Evolutionary conservation across 64 coral and sea anemone species (phyloP), one percentile per base, ranked within the genome.

Genomic region (Hydrozoanthus tunicans): DNA sequence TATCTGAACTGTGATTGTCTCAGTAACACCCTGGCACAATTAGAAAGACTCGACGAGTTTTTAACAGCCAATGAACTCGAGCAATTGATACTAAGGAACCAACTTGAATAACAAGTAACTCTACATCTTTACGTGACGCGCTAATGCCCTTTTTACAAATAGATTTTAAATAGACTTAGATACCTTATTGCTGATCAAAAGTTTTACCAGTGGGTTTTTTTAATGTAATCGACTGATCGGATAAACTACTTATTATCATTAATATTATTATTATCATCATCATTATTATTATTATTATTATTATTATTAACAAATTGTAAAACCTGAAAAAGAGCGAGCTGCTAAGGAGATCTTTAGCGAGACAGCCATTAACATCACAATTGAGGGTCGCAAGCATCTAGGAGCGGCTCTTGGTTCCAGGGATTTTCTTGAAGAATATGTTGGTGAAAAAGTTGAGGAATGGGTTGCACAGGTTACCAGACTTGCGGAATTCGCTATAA

Each of bases 1-100:
- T 54, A 92, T 71, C 60, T 92, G 54, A 92, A 92, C 59, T 92
- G 90, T 76, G 70, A 83, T 63, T 92, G 90, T 69, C 80, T 84
- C 54, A 58, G 84, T 14, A 81, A n/a, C 9, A 32, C 61, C 53
- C 57, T 91, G 53, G 32, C 13, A 92, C 90, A 83, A 84, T 56
- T 56, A 77, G 80, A 77, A 64, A 91, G 79, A 84, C 67, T 92
- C 32, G 32, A 43, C 32, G 9, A 59, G 15, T 74, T 74, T 67
- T 67, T 12, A 67, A 12, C 64, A 67, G 64, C 64, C 64, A 67
- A 8, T 67, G 64, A 67, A 67, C 64, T 12, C 10, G 64, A 67
- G 64, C 10, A 67, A 4, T 12, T 67, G 64, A 67, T 67, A 67
- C 20, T 20, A 67, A 66, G 64, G 64, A 66, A 66, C 64, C 64